phyloP scores from a whole-genome alignment of 2,113 vertebrate genomes.

The Alexandromys fortis region DNA sequence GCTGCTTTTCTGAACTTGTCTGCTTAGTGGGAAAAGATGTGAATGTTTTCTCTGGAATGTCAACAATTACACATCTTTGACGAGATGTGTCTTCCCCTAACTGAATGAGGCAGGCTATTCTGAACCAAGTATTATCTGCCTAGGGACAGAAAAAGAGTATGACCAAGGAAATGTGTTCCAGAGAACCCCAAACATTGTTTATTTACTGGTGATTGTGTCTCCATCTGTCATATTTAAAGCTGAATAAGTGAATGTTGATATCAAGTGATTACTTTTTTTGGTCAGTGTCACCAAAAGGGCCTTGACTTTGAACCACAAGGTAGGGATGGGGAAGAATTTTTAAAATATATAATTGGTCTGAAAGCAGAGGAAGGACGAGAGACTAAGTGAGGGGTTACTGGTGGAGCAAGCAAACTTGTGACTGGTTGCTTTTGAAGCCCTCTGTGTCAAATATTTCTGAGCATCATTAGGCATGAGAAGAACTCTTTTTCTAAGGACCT shows the following conservation, averaged over 20 bases:
- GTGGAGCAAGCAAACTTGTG: not conserved
- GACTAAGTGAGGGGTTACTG: not conserved
- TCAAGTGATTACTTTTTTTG: not conserved
- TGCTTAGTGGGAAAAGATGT: not conserved
- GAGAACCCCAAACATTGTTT: not conserved
- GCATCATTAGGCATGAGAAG: not conserved
- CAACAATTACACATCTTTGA: not conserved
- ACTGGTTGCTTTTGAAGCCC: not conserved
- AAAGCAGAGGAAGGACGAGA: not conserved
- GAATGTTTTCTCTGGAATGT: constrained; percentile 16
- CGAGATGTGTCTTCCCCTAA: not conserved
- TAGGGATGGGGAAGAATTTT: not conserved
- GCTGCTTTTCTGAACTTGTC: not conserved
- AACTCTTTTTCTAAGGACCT: not conserved
- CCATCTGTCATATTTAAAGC: not conserved
- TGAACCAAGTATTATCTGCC: not conserved
- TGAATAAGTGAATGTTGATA: not conserved
- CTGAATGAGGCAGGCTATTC: not conserved
- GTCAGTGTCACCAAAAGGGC: not conserved
- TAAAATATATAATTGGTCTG: not conserved
- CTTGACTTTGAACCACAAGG: not conserved
- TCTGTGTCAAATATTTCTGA: not conserved
- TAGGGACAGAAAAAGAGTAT: not conserved
- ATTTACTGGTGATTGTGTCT: not conserved
- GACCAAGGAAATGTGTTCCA: no score